Evolutionary conservation across 2,888 invertebrate genomes (phyloP), one percentile per base, ranked within the genome.

Genomic region (Sinohyriopsis cumingii): DNA sequence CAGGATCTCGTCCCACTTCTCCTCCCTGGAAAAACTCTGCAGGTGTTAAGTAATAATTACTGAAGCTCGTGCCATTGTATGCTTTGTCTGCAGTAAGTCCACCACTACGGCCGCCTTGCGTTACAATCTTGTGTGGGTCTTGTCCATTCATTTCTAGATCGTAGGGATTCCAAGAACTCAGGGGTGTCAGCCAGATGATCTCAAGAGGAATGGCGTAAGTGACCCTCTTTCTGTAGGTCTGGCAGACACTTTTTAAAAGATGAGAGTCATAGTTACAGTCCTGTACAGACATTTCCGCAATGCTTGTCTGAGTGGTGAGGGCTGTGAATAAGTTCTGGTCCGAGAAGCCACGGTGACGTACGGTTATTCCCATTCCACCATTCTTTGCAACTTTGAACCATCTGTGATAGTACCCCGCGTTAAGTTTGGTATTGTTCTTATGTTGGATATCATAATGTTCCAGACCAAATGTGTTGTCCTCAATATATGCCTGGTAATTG

Each of bases 151-250:
- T 63, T 24, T 63, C 68, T 3, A 73, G 55, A 53, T 84, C 73
- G 77, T 82, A 84, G 7, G 87, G 87, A 65, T 87, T 87, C 87
- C 87, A 87, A 25, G 63, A 70, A 28, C 71, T 73, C 25, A 87
- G 73, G 6, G 87, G 87, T 0, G 86, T 87, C 64, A 81, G 28
- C 80, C 81, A 87, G 57, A 87, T 76, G 20, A 87, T 76, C 68
- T 87, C 87, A 24, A 87, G 71, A 0, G 87, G 87, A 20, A 87
- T 82, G 24, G 87, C 86, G 61, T 85, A 86, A 1, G 86, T 76
- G 56, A 78, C 77, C 64, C 79, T 66, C 53, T 78, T 68, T 12
- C 69, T 61, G 12, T 75, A 68, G 5, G 61, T 77, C 12, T 63
- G 56, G 67, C 78, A 80, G 3, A 73, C 67, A 33, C 71, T 69